These are phyloP conservation scores for Hemaris fuciformis DNA, from an alignment of 2,888 invertebrate genomes.

Conservation along the genomic window DNA sequence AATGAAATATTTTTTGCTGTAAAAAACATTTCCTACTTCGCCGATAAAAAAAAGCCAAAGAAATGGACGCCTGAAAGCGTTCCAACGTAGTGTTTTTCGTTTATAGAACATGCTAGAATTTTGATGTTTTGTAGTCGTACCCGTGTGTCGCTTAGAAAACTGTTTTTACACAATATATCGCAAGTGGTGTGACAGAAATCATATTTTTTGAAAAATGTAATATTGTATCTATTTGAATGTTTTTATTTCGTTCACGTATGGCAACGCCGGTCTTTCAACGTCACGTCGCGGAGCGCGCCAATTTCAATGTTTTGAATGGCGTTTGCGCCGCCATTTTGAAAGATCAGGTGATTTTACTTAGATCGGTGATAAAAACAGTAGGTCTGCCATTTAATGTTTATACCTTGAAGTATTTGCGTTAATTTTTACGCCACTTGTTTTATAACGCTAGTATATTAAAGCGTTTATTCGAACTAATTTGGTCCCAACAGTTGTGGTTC, in stretches of 20 bases:
- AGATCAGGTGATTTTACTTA: not conserved
- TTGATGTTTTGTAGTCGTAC: conserved; percentile 68
- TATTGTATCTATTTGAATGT: conserved; percentile 4
- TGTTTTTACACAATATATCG: conserved; percentile 52
- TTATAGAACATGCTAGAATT: conserved; percentile 72
- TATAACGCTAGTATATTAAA: not conserved
- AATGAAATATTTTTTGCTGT: too few relatives aligned
- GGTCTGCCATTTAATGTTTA: not conserved
- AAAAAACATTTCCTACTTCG: not conserved
- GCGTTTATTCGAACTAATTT: not conserved
- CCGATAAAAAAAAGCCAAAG: not conserved
- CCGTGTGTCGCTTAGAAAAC: conserved; percentile 43
- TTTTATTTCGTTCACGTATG: not conserved
- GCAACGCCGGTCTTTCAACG: not conserved
- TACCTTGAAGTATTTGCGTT: not conserved
- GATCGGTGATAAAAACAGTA: not conserved
- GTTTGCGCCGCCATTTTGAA: not conserved
- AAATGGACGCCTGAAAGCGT: not conserved
- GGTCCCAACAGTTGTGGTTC: not conserved
- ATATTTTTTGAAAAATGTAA: conserved; percentile 10
- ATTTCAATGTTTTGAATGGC: not conserved
- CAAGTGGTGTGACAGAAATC: not conserved
- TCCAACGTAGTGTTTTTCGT: conserved; percentile 29
- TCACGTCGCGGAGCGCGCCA: not conserved
- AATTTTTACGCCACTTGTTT: too few relatives aligned